Evolutionary conservation across 2,888 invertebrate species (phyloP), one percentile per base, ranked within the genome.

Genomic region (Pemphredon lugubris): DNA sequence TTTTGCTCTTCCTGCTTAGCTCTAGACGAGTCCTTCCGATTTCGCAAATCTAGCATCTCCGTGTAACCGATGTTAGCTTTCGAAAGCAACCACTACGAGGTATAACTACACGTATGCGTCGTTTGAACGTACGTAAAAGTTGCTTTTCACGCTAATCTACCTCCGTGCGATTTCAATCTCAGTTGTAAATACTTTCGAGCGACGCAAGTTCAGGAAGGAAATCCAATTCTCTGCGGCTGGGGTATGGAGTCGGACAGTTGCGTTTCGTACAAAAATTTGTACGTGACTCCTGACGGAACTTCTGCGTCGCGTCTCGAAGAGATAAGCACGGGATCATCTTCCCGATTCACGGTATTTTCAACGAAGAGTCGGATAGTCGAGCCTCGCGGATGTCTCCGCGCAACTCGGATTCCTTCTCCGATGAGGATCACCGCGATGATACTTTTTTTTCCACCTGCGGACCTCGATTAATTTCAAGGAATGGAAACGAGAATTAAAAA

Each of bases 261-360:
- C 18, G 64, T 53, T 59, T 64, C 34, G 58, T 42, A 73, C 58
- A 79, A 76, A 82, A 82, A 76, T 81, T 77, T 64, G 51, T 74
- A 82, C 72, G 81, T 72, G 79, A 81, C 75, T 63, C 60, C 58
- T 45, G 58, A 37, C 58, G 37, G 64, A 59, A 63, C 55, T 47
- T 47, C 77, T 64, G 53, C 57, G 73, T 75, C 68, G 47, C 73
- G 80, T 80, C 80, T 72, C 70, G 70, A 42, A 57, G 50, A 81
- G 80, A 80, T 80, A 80, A 80, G 68, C 55, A 2, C 16, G 59
- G 74, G 65, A 54, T 79, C 81, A 72, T 76, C 81, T 78, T 80
- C 77, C 73, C 68, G 64, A 74, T 74, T 48, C 65, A 30, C 65
- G 40, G 48, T 59, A 30, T 32, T 21, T 61, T 47, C 48, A 40